Evolutionary conservation across 2,113 vertebrate species (phyloP).

Genomic region (Dicerorhinus sumatrensis): DNA sequence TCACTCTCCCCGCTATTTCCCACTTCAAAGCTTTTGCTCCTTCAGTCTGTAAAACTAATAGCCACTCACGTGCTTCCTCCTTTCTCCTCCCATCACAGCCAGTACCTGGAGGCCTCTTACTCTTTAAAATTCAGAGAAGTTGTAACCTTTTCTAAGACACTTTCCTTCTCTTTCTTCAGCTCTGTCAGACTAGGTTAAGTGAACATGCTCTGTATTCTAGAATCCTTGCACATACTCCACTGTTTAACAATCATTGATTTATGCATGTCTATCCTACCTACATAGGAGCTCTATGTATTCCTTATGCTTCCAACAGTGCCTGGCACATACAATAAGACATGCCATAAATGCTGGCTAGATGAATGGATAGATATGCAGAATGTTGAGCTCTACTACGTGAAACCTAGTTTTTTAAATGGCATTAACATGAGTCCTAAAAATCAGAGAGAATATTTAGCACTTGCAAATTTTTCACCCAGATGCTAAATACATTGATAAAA

Average conservation of each 20-base stretch:
- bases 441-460: neutral
- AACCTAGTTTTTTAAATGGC: neutral
- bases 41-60: neutral
- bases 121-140: neutral
- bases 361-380: neutral
- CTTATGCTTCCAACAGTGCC: neutral
- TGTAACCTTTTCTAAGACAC: neutral
- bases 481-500: neutral
- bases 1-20: neutral
- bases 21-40: neutral
- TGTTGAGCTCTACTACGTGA: neutral
- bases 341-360: neutral
- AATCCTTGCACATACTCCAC: neutral
- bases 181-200: neutral
- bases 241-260: neutral
- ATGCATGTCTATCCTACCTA: neutral
- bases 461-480: neutral
- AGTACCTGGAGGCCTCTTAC: neutral
- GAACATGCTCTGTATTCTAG: neutral
- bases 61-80: neutral
- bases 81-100: neutral
- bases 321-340: neutral
- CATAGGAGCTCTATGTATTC: neutral
- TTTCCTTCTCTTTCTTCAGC: neutral
- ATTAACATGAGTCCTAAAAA: neutral